Conservation (phyloP, 1,140 invertebrate species). For the Philotrypesis tridentata region DNA sequence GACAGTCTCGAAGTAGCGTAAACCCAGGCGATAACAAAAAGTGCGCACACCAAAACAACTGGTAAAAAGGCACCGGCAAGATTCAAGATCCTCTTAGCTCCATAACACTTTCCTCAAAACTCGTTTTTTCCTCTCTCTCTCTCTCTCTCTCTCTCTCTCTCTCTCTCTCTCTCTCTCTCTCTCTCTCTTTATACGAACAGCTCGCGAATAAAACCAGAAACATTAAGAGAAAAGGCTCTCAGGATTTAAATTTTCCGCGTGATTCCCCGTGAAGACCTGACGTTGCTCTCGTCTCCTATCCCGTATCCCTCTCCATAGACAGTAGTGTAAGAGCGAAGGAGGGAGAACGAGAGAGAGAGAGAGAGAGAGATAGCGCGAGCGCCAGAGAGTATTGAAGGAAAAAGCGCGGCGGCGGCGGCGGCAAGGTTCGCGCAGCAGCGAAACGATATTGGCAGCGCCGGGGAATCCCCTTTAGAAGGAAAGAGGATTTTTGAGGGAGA, state of each 20-base stretch:
- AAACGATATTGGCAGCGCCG: slow-evolving; percentile 24
- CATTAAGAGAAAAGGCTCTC: slow-evolving; percentile 28
- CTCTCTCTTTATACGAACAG: background rate
- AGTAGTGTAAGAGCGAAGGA: background rate
- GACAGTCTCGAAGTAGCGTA: too few species aligned
- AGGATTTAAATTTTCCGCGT: slow-evolving; percentile 31
- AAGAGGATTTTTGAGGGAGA: slow-evolving; percentile 40
- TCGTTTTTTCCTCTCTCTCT: background rate
- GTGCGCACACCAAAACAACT: too few species aligned
- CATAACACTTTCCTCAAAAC: background rate
- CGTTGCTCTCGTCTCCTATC: background rate
- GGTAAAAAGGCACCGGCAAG: too few species aligned
- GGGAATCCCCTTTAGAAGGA: slow-evolving; percentile 24
- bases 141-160: background rate
- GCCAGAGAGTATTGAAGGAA: background rate
- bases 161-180: background rate
- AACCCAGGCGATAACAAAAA: too few species aligned
- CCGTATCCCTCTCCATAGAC: background rate
- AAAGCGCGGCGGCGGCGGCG: background rate
- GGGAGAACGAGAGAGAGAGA: too few species aligned
- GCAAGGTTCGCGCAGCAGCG: background rate
- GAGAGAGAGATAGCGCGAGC: too few species aligned
- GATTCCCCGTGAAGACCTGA: slow-evolving; percentile 19
- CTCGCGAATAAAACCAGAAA: background rate
- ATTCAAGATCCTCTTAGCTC: background rate